phyloP scores from a whole-genome alignment of 2,888 invertebrate genomes.

The Hydrotaea diabolus region DNA sequence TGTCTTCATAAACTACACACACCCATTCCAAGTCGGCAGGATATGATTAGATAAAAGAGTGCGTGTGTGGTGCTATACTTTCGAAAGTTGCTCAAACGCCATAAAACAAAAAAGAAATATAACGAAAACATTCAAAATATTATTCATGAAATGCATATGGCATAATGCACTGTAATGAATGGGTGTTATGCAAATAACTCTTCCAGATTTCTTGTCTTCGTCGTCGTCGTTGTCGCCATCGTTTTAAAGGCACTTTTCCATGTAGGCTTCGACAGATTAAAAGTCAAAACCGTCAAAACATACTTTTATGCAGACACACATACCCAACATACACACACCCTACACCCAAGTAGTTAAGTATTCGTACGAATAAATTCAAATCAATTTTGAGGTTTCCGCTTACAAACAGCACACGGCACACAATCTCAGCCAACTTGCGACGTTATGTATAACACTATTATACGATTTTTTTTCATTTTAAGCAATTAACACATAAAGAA shows the following conservation, averaged over 20 bases:
- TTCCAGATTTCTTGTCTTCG: constrained; percentile 10
- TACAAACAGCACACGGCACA: constrained; percentile 13
- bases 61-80: constrained; percentile 28
- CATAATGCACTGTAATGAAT: constrained; percentile 2
- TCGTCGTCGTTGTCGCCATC: background rate
- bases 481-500: constrained; percentile 55
- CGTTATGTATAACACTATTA: constrained; percentile 4
- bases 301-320: background rate
- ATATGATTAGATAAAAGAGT: too few relatives aligned
- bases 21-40: background rate
- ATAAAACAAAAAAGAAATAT: background rate
- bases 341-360: too few relatives aligned
- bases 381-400: constrained; percentile 49
- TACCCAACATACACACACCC: constrained; percentile 11
- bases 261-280: constrained; percentile 15
- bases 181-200: constrained; percentile 38
- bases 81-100: background rate
- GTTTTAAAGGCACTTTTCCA: background rate
- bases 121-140: background rate
- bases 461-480: constrained; percentile 47
- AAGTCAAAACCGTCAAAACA: constrained; percentile 15
- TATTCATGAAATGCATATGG: constrained; percentile 23
- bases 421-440: background rate
- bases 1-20: too few relatives aligned
- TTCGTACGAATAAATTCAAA: constrained; percentile 16